Conservation (phyloP, 1,140 invertebrate genomes). For the Hyposmocoma kahamanoa region DNA sequence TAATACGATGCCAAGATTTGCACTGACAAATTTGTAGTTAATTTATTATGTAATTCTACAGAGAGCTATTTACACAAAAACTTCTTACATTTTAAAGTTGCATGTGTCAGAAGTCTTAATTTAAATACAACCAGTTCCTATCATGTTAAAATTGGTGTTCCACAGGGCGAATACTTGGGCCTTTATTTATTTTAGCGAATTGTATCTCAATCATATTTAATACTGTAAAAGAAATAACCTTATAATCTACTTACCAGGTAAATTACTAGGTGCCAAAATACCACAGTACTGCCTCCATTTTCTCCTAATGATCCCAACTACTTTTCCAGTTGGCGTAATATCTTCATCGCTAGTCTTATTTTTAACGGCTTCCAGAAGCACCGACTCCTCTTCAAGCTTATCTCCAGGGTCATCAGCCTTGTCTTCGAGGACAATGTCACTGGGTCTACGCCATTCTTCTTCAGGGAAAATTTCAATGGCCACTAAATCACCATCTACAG, state of each 20-base stretch:
- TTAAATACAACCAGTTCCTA: no score
- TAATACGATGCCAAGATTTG: no score
- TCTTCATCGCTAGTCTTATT: slow-evolving; percentile 38
- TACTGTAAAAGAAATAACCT: no score
- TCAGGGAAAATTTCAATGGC: slow-evolving; percentile 94
- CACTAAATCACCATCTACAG: slow-evolving; percentile 97
- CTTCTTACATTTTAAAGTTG: no score
- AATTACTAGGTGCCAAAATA: slow-evolving; percentile 86
- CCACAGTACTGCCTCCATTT: slow-evolving; percentile 99
- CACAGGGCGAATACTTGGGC: no score
- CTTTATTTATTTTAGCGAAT: no score
- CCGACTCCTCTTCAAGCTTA: slow-evolving; percentile 79
- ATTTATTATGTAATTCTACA: no score
- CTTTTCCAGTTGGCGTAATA: slow-evolving; percentile 85
- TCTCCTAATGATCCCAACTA: slow-evolving; percentile 96
- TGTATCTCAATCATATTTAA: no score
- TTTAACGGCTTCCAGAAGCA: slow-evolving; percentile 39
- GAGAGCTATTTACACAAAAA: no score
- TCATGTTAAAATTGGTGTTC: no score
- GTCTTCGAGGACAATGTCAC: slow-evolving; percentile 89
- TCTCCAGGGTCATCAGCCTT: slow-evolving; percentile 83
- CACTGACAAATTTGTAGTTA: no score
- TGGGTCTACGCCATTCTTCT: slow-evolving; percentile 90
- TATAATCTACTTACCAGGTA: slow-evolving; percentile 81
- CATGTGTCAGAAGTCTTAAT: no score